Conservation (phyloP, 2,888 invertebrate genomes). For the Homarus gammarus region DNA sequence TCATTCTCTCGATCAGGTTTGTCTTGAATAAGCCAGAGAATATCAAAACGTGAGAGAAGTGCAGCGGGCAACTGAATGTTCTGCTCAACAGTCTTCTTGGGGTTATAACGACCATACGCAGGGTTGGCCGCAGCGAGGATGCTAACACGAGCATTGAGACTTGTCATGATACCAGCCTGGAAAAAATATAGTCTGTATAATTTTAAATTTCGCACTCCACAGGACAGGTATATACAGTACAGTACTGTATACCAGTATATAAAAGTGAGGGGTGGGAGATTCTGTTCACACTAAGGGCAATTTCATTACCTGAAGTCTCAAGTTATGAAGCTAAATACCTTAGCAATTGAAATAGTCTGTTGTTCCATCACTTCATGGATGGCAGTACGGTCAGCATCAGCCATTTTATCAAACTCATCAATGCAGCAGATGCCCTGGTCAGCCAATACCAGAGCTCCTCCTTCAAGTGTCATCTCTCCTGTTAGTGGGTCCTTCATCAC, state of each 20-base stretch:
- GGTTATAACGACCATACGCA: slow-evolving; percentile 98
- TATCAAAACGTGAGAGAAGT: slow-evolving; percentile 95
- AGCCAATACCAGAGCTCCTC: slow-evolving; percentile 96
- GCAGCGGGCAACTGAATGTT: slow-evolving; percentile 99
- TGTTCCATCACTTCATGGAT: slow-evolving; percentile 99
- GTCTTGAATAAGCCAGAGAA: slow-evolving; percentile 96
- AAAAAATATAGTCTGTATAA: slow-evolving; percentile 67
- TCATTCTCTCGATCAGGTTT: slow-evolving; percentile 85
- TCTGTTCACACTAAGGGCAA: neutral
- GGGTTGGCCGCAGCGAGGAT: slow-evolving; percentile 99
- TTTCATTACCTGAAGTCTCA: neutral
- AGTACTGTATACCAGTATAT: neutral
- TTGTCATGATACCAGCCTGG: slow-evolving; percentile 98
- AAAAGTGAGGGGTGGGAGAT: neutral
- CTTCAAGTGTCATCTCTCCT: slow-evolving; percentile 97
- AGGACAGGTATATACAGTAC: too few relatives aligned
- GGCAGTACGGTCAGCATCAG: slow-evolving; percentile 94
- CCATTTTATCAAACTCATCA: slow-evolving; percentile 99
- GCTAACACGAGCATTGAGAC: slow-evolving; percentile 97
- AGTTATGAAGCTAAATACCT: slow-evolving; percentile 82
- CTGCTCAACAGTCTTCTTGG: slow-evolving; percentile 95
- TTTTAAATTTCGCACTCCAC: too few relatives aligned
- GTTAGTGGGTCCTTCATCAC: slow-evolving; percentile 98
- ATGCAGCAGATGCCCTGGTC: slow-evolving; percentile 97
- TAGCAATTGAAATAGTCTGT: slow-evolving; percentile 99